These are phyloP conservation scores for Manis pentadactyla DNA, from an alignment of 2,797 vertebrate species.

Conservation along the genomic window DNA sequence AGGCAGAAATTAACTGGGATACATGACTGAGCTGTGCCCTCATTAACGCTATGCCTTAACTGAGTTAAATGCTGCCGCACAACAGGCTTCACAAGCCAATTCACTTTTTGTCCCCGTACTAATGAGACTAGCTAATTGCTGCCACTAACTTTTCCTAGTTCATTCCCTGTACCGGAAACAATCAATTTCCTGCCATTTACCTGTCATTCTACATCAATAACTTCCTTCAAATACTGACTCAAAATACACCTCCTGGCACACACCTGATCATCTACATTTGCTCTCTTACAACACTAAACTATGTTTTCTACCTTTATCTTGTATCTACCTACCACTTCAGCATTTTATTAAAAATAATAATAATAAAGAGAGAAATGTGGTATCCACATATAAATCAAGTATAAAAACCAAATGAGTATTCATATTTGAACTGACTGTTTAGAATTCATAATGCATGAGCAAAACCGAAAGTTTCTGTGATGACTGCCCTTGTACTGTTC, in stretches of 20 bases:
- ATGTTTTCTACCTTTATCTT: no score
- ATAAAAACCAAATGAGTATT: no score
- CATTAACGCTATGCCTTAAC: slow-evolving; percentile 64
- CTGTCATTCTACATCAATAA: slow-evolving; percentile 34
- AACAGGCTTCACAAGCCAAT: slow-evolving; percentile 56
- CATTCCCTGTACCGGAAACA: slow-evolving; percentile 27
- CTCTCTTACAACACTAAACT: no score
- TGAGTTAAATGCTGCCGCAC: slow-evolving; percentile 34
- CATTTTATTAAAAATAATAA: no score
- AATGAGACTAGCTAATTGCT: slow-evolving; percentile 74
- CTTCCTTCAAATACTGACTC: slow-evolving; percentile 38
- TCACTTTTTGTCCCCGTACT: slow-evolving; percentile 49
- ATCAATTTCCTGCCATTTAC: background rate
- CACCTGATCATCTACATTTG: no score
- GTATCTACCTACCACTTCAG: no score
- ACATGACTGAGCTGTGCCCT: slow-evolving; percentile 62
- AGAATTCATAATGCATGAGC: no score
- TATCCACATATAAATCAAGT: no score
- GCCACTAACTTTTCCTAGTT: slow-evolving; percentile 65
- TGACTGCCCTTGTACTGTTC: no score
- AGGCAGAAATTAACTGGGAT: slow-evolving; percentile 65
- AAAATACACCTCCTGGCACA: slow-evolving; percentile 16
- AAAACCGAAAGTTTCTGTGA: no score
- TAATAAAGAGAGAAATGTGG: no score
- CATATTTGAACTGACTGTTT: no score